These are phyloP conservation scores for Drosophila virilis DNA, from an alignment of 1,140 invertebrate genomes.

Conservation along the genomic window DNA sequence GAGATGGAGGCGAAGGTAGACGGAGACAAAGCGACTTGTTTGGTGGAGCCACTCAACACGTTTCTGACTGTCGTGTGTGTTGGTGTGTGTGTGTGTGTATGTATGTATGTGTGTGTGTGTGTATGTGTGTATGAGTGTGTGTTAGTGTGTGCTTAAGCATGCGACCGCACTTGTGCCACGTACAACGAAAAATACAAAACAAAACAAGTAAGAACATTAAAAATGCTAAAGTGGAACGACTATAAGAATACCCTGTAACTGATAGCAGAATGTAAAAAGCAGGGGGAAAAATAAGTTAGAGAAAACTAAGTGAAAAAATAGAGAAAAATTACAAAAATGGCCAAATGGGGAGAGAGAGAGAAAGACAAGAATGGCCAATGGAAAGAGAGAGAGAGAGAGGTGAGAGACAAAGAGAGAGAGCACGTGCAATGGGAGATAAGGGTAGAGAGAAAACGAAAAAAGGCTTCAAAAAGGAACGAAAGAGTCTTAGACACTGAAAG, in stretches of 20 bases:
- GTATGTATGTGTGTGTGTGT: constrained; percentile 23
- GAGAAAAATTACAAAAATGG: background rate
- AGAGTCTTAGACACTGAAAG: no score
- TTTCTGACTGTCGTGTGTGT: constrained; percentile 55
- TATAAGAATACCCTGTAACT: constrained; percentile 30
- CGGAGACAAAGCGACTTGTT: constrained; percentile 44
- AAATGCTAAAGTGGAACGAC: background rate
- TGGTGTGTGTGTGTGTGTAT: constrained; percentile 50
- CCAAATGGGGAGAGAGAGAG: background rate
- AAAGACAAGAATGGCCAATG: background rate
- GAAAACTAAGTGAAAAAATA: background rate
- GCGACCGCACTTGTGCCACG: constrained; percentile 80
- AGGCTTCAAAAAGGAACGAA: no score
- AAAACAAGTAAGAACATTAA: constrained; percentile 43
- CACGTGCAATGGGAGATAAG: no score
- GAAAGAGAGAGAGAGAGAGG: background rate
- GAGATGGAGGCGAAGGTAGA: constrained; percentile 20
- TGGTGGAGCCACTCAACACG: constrained; percentile 71
- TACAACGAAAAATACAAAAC: constrained; percentile 63
- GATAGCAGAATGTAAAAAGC: background rate
- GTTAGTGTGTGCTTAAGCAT: constrained; percentile 71
- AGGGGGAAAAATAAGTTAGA: background rate
- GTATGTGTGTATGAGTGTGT: constrained; percentile 38
- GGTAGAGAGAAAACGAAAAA: no score
- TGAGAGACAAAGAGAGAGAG: background rate